Conservation (phyloP, 2,888 invertebrate genomes). For the Nematopogon swammerdamellus region DNA sequence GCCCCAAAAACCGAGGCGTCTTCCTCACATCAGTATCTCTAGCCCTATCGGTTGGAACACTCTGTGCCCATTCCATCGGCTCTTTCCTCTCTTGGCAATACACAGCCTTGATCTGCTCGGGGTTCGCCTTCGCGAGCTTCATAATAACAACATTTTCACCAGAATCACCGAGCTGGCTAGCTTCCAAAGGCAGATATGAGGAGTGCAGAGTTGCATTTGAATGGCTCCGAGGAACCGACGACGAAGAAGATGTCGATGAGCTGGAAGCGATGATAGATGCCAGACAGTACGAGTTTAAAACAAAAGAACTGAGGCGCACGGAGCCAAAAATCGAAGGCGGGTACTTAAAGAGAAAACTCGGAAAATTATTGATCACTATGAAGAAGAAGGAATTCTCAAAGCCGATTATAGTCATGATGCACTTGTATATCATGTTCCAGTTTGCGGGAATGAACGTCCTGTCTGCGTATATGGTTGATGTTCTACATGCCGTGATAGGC, state of each 20-base stretch:
- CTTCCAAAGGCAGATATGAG: slow-evolving; percentile 44
- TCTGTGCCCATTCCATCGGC: slow-evolving; percentile 60
- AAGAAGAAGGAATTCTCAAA: slow-evolving; percentile 48
- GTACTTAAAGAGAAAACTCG: neutral
- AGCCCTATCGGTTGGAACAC: slow-evolving; percentile 57
- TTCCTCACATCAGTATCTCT: slow-evolving; percentile 57
- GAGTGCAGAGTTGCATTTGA: slow-evolving; percentile 53
- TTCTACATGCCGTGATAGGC: slow-evolving; percentile 28
- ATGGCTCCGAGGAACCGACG: slow-evolving; percentile 49
- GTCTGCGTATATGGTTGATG: slow-evolving; percentile 26
- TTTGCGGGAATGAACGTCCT: slow-evolving; percentile 27
- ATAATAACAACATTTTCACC: slow-evolving; percentile 34
- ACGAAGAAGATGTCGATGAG: slow-evolving; percentile 32
- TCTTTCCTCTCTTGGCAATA: slow-evolving; percentile 53
- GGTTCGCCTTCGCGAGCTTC: slow-evolving; percentile 41
- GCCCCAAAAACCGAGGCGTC: slow-evolving; percentile 58
- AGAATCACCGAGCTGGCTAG: slow-evolving; percentile 65
- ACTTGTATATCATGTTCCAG: slow-evolving; percentile 24
- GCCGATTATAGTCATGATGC: slow-evolving; percentile 37
- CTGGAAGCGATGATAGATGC: slow-evolving; percentile 29
- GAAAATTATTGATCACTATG: slow-evolving; percentile 16
- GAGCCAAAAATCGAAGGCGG: neutral
- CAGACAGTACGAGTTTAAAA: slow-evolving; percentile 8
- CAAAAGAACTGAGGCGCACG: neutral
- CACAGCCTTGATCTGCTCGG: slow-evolving; percentile 43